Evolutionary conservation across 2,888 invertebrate species (phyloP), one percentile per base, ranked within the genome.

Genomic region (Drosophila multiciliata): DNA sequence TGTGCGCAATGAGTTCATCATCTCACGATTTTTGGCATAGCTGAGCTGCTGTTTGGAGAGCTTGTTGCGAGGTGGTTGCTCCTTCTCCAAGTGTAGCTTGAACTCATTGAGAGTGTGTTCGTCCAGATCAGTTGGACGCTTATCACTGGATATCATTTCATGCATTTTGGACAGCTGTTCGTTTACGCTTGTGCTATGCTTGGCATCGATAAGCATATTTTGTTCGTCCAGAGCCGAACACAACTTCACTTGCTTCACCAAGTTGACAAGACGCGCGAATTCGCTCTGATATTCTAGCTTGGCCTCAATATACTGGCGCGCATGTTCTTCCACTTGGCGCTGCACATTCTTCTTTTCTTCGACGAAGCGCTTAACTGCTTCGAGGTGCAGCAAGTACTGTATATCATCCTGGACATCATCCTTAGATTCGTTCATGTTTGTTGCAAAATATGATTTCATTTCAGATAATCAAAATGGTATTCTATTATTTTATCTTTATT

Each of bases 301-400:
- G 4, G 74, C 71, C 26, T 91, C 90, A 17, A 82, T 40, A 64
- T 84, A 89, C 15, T 70, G 66, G 8, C 80, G 85, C 1, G 70
- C 78, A 35, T 90, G 83, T 17, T 92, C 92, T 17, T 92, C 91
- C 8, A 92, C 78, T 29, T 91, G 88, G 1, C 89, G 90, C 1
- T 76, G 78, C 17, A 91, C 73, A 15, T 85, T 77, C 0, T 73
- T 69, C 8, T 76, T 73, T 26, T 90, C 88, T 0, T 92, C 92
- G 5, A 61, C 66, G 33, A 83, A 89, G 1, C 92, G 91, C n/a
- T 87, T 90, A 3, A 85, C 20, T 0, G 87, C 81, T 48, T 92
- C 92, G 52, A 92, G 54, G 17, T 91, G 81, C 2, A 92, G 69
- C 29, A 92, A 45, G 40, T 89, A 82, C 36, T 84, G 78, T 5